Evolutionary conservation across 2,113 vertebrate species (phyloP), one percentile per base, ranked within the genome.

Genomic region (Zosterops hypoxanthus): DNA sequence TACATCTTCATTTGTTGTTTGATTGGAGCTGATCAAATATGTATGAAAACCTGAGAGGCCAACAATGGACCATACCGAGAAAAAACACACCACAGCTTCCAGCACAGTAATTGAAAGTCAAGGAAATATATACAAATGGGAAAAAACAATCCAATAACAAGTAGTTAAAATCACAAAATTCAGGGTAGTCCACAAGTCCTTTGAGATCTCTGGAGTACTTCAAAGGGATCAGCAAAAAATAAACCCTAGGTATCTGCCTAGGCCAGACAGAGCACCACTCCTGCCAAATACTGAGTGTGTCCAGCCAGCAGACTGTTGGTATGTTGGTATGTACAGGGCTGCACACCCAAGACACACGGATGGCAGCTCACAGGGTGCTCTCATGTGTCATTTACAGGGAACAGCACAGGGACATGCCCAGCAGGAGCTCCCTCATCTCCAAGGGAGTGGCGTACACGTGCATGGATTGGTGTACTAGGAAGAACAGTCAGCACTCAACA

Each of bases 1-100:
- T 98, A 99, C 99, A 64, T 99, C 99, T 98, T 99, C 99, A 72
- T 99, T 99, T 56, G 99, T 99, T 57, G 99, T 99, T 99, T 99
- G 99, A 98, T 99, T 99, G 97, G 99, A 99, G 98, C 99, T 99
- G 98, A 99, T 99, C 97, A 99, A 98, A 97, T 99, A 99, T 0
- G 99, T 99, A 97, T 99, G 99, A 98, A 99, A 99, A 73, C 99
- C 99, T 53, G 99, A 99, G 92, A 99, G 99, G 72, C 99, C 99
- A 76, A 99, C 99, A 88, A 99, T 99, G 57, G 99, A 99, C 99
- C 99, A 99, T 64, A 99, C 99, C 4, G 99, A 99, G 97, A 99
- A 99, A 97, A 99, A 99, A 97, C 99, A 99, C 80, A 99, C 99
- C 95, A 99, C 99, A 71, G 99, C 99, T 96, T 99, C 99, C 96